Base-by-base conservation (phyloP, 2,888 invertebrate genomes). In the Apodemia zela region DNA sequence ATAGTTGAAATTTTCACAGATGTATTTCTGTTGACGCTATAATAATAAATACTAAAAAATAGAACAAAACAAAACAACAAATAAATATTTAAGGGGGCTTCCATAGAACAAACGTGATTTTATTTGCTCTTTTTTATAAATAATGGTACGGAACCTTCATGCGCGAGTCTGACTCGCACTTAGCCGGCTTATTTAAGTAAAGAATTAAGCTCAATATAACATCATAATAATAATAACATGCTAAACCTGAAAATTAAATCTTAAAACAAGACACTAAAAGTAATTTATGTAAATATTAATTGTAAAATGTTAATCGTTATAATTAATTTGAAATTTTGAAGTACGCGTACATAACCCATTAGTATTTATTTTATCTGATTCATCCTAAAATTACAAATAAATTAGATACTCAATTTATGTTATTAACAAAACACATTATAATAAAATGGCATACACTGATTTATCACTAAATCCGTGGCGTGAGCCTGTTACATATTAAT, bases 401-500 rank as follows among this genome's bases (percentile, higher is more conserved):
- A 54, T 54, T 54, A 54, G 25, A 25, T 54, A 25, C 21, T 54
- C 15, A 54, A 54, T 54, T 51, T 54, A 25, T 21, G 25, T 54
- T 54, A 54, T 54, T 49, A 49, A 49, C 54, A 54, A 54, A 54
- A 54, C 21, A 54, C 54, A 54, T 54, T 54, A 54, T 54, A 42
- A 15, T 42, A 54, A 54, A 66, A 62, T 57, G 61, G 60, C 51
- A 35, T n/a, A 45, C 13, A 45, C 62, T 49, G 59, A 25, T 47
- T 59, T 63, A 63, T 59, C 63, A 63, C 65, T 68, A 62, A 65
- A 63, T 64, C 61, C 60, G 62, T 38, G 54, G 58, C 21, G 61
- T 58, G 54, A 63, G 59, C 54, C 64, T 60, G 64, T 65, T 65
- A 63, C 63, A 47, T 63, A 70, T 70, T 66, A 62, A 66, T 49